Evolutionary conservation across 2,888 invertebrate genomes (phyloP).

Genomic region (Listrodromus nycthemerus): DNA sequence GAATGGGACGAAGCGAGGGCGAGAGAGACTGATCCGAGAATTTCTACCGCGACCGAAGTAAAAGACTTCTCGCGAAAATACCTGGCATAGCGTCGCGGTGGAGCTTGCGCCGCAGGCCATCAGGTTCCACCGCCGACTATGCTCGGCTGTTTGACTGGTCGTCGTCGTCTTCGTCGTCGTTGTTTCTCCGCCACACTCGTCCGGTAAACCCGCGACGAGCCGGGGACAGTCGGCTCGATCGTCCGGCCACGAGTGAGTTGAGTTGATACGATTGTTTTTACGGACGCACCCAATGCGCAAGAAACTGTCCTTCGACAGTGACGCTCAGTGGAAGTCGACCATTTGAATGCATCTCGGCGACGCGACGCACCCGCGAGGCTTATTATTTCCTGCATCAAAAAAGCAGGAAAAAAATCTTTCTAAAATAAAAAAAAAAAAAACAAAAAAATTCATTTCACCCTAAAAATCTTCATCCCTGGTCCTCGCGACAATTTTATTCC

Average conservation of each 20-base stretch:
- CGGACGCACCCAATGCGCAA: constrained; percentile 81
- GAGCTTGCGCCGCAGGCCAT: constrained; percentile 68
- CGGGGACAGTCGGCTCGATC: constrained; percentile 59
- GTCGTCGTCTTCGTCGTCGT: constrained; percentile 50
- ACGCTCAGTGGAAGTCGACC: constrained; percentile 72
- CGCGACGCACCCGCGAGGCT: background rate
- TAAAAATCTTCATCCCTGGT: too few relatives aligned
- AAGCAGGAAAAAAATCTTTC: background rate
- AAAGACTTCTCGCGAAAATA: constrained; percentile 82
- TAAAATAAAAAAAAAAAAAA: too few relatives aligned
- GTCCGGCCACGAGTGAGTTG: constrained; percentile 77
- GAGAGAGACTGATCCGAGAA: constrained; percentile 78
- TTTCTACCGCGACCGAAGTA: constrained; percentile 81
- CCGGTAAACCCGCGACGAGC: constrained; percentile 64
- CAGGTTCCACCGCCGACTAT: constrained; percentile 62
- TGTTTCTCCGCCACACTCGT: constrained; percentile 38
- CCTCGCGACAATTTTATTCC: too few relatives aligned
- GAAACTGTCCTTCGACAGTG: constrained; percentile 83
- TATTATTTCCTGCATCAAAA: background rate
- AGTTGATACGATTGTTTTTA: constrained; percentile 83
- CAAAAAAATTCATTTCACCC: too few relatives aligned
- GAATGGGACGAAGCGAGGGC: constrained; percentile 59
- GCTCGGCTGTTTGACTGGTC: constrained; percentile 72
- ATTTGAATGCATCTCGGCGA: constrained; percentile 22
- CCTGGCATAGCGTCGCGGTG: constrained; percentile 80